Base-by-base conservation (phyloP, 2,797 vertebrate species). In the Chelon labrosus region DNA sequence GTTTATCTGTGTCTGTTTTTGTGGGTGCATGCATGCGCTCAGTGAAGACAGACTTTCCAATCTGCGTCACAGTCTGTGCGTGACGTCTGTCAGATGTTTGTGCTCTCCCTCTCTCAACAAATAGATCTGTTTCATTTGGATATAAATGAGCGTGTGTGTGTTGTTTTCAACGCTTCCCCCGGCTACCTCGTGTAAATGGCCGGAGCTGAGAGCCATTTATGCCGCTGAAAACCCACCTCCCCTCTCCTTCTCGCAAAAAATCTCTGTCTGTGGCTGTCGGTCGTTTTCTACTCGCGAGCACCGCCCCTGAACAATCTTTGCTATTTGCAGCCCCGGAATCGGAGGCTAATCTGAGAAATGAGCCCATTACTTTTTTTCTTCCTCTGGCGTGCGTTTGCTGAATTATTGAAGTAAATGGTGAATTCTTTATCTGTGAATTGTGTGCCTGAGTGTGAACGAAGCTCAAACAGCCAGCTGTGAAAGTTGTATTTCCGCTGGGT, bases 401-500 rank as follows among this genome's bases (percentile, higher is more conserved):
- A 35, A 35, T 35, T 35, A 35, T 35, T 35, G 31, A 35, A 35
- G 31, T 35, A 35, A 35, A 35, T 8, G 31, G 31, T 35, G 31
- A 35, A 35, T 42, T 61, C 56, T 54, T 58, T 50, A 31, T 62
- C 58, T 59, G 62, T 67, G 69, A 67, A 65, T 68, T 37, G 44
- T 57, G 39, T 51, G 52, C 9, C 22, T 70, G 16, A 16, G n/a
- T 54, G 70, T 66, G 79, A 73, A 72, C 22, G 25, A 17, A 54
- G 80, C 77, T 86, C 38, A 58, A 52, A 84, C 77, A 75, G 54
- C 87, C 87, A 91, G 90, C 85, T 90, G 89, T 91, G 80, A 90
- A 91, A 91, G 86, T 90, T 88, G 70, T 74, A 61, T 91, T 92
- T 91, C 92, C 82, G 72, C 77, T 84, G 77, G 76, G 71, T 88